Evolutionary conservation across 1,140 invertebrate species (phyloP).

Genomic region (Meloidogyne exigua): DNA sequence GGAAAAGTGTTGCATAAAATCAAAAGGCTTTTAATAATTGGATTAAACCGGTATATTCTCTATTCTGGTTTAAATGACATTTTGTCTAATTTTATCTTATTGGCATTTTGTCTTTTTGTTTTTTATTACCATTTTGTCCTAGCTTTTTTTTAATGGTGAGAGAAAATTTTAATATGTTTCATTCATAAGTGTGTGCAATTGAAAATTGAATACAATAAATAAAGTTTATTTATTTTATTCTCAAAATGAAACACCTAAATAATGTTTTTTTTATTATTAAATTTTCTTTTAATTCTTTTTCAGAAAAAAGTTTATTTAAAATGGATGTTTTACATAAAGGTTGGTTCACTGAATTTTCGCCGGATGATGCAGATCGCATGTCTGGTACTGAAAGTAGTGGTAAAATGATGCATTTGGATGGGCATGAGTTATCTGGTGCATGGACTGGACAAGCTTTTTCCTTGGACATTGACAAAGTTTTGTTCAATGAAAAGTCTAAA

Average conservation of each 20-base stretch:
- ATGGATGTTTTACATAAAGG: conserved; percentile 67
- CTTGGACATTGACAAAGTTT: conserved; percentile 79
- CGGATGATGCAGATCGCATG: conserved; percentile 49
- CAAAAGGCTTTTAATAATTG: too few relatives aligned
- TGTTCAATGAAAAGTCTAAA: conserved; percentile 79
- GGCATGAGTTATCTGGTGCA: conserved; percentile 72
- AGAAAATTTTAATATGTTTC: too few relatives aligned
- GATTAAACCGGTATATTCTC: too few relatives aligned
- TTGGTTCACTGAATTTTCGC: conserved; percentile 80
- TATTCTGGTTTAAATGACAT: too few relatives aligned
- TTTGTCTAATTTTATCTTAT: background rate
- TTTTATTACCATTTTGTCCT: background rate
- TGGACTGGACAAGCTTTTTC: conserved; percentile 90
- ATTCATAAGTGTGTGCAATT: too few relatives aligned
- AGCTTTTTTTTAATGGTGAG: too few relatives aligned
- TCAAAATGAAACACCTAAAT: background rate
- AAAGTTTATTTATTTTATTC: too few relatives aligned
- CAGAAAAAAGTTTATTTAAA: background rate
- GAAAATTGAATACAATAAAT: too few relatives aligned
- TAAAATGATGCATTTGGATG: conserved; percentile 36
- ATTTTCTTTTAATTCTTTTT: background rate
- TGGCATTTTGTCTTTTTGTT: background rate
- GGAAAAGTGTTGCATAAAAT: too few relatives aligned
- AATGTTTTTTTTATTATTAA: background rate
- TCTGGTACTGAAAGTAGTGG: background rate